These are phyloP conservation scores for Trichopria drosophilae DNA, from an alignment of 2,888 invertebrate species.

Conservation along the genomic window DNA sequence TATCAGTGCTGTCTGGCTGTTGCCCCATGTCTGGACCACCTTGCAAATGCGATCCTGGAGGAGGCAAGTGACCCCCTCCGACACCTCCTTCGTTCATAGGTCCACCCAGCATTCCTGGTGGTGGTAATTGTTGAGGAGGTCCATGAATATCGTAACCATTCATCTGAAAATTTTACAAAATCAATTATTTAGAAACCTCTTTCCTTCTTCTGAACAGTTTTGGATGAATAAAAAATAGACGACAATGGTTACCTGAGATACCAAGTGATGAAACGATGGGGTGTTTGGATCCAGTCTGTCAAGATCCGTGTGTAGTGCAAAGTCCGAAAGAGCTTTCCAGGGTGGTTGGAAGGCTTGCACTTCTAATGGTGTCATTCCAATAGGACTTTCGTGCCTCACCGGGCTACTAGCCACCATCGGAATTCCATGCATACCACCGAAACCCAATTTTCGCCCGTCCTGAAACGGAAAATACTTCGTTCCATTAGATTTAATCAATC, in stretches of 20 bases:
- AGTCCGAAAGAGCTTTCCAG: constrained; percentile 96
- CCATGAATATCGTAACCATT: constrained; percentile 80
- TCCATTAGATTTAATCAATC: constrained; percentile 52
- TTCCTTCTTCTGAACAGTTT: neutral
- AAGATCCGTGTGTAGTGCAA: constrained; percentile 91
- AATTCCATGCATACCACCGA: constrained; percentile 94
- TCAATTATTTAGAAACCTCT: neutral
- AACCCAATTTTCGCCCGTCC: constrained; percentile 93
- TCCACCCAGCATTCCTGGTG: constrained; percentile 54
- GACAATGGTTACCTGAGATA: constrained; percentile 78
- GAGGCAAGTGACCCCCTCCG: constrained; percentile 41
- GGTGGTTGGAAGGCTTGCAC: constrained; percentile 93
- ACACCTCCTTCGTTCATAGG: constrained; percentile 52
- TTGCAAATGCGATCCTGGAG: constrained; percentile 45
- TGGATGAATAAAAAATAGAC: neutral
- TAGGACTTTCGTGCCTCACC: constrained; percentile 84
- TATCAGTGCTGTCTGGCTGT: constrained; percentile 82
- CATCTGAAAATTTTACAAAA: constrained; percentile 76
- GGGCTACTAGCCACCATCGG: constrained; percentile 97
- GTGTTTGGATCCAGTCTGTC: constrained; percentile 83
- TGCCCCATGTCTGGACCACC: constrained; percentile 65
- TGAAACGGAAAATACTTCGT: constrained; percentile 64
- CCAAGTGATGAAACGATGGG: constrained; percentile 94
- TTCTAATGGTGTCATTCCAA: constrained; percentile 85
- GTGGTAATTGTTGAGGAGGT: constrained; percentile 52